Evolutionary conservation across 2,888 invertebrate species (phyloP).

Genomic region (Atherix ibis): DNA sequence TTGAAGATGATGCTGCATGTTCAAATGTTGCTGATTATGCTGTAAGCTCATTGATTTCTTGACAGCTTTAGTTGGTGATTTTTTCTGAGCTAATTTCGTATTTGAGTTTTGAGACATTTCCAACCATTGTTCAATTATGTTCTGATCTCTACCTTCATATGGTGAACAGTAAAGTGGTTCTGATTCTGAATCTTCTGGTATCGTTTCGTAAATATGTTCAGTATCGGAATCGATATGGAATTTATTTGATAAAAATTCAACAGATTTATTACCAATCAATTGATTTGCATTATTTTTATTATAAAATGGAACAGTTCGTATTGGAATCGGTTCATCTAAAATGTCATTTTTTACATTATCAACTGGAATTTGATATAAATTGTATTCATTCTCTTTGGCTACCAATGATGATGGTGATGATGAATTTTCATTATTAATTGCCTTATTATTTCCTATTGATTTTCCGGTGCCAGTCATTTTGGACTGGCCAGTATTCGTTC

Average conservation of each 20-base stretch:
- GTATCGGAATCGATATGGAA: conserved; percentile 33
- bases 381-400: conserved; percentile 12
- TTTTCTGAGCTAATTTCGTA: too few species aligned
- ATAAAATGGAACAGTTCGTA: not conserved
- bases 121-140: conserved; percentile 27
- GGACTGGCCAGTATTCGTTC: not conserved
- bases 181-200: conserved; percentile 42
- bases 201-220: conserved; percentile 50
- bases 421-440: conserved; percentile 3
- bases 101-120: too few species aligned
- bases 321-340: conserved; percentile 1
- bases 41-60: too few species aligned
- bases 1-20: too few species aligned
- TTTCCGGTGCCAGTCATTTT: conserved; percentile 1
- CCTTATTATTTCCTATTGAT: conserved; percentile 3
- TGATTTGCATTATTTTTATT: too few species aligned
- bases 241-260: not conserved
- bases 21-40: too few species aligned
- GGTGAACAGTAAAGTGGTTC: conserved; percentile 49
- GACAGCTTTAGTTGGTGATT: too few species aligned
- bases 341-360: conserved; percentile 6
- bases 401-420: conserved; percentile 11
- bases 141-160: conserved; percentile 33
- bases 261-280: too few species aligned
- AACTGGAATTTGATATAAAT: conserved; percentile 9